A percentile compares a stretch with the other conserved stretches of the same genome.
Evolutionary conservation across 1,140 invertebrate species (phyloP).

Genomic region (Euwallacea fornicatus): DNA sequence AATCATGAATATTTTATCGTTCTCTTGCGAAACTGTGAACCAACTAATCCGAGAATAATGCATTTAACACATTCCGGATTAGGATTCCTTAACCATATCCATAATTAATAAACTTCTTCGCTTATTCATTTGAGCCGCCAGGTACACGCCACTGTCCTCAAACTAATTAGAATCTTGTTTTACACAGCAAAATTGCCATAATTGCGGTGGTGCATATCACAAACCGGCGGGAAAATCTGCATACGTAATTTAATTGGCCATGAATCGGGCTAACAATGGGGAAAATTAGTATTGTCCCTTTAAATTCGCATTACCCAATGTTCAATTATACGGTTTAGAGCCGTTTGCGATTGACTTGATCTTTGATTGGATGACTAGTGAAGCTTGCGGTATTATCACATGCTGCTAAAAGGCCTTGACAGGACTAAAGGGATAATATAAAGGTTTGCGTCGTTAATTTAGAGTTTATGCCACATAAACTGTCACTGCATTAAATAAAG

Average conservation of each 20-base stretch:
- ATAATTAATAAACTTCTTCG: no score
- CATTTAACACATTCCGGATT: no score
- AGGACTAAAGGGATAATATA: no score
- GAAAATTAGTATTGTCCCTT: slow-evolving; percentile 4
- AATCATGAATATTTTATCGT: slow-evolving; percentile 23
- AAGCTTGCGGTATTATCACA: no score
- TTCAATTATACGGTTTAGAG: background rate
- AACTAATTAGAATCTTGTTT: background rate
- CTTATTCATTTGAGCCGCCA: no score
- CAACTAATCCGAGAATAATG: background rate
- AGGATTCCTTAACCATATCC: no score
- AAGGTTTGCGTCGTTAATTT: no score
- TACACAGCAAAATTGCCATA: no score
- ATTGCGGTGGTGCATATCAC: background rate
- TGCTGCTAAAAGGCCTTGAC: no score
- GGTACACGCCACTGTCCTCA: background rate
- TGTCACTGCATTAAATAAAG: no score
- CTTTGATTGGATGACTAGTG: background rate
- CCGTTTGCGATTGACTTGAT: background rate
- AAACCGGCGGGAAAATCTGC: background rate
- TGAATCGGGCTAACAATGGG: background rate
- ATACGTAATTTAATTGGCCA: slow-evolving; percentile 1
- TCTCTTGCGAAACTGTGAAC: background rate
- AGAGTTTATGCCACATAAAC: no score
- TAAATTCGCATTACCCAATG: background rate